Base-by-base conservation (phyloP, 2,888 invertebrate species). In the Tethea ocularis region DNA sequence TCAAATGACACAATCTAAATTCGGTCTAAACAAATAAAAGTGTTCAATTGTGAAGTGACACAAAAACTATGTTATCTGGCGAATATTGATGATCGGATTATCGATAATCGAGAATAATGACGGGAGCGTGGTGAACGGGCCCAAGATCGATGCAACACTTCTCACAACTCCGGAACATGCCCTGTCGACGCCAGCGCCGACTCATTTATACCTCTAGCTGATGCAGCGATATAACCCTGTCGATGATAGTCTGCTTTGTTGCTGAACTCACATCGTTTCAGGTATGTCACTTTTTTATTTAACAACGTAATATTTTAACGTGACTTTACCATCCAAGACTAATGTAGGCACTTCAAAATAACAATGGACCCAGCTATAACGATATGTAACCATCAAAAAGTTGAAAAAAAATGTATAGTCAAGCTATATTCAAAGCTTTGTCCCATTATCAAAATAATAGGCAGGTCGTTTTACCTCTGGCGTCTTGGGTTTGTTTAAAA, bases 161-260 rank as follows among this genome's bases (percentile, higher is more conserved):
- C 63, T 67, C 61, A 70, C 83, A 80, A 74, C 77, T 75, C 69
- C 75, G 72, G 82, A 84, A 73, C 82, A 88, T 86, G 87, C 74
- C 71, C 79, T 82, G 86, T 84, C 94, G 83, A 90, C 87, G 91
- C 71, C 87, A 86, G 66, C 91, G 91, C 84, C 93, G 85, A 90
- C 88, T 83, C 68, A 71, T 87, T 88, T 83, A 79, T 82, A 80
- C 75, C 69, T 82, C 79, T 84, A 90, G 88, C 87, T 90, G 89
- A 89, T 88, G 87, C 86, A 75, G 85, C 81, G 74, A 87, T 66
- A 89, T 88, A 89, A 82, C 84, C 79, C 87, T 89, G 92, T 93
- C 93, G 85, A 93, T 93, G 93, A 91, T 93, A 93, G 89, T 93
- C 90, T 93, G 89, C 86, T 91, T 93, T 84, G 86, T 93, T 62